These are phyloP conservation scores for Euzophera pinguis DNA, from an alignment of 2,888 invertebrate genomes.

Conservation along the genomic window DNA sequence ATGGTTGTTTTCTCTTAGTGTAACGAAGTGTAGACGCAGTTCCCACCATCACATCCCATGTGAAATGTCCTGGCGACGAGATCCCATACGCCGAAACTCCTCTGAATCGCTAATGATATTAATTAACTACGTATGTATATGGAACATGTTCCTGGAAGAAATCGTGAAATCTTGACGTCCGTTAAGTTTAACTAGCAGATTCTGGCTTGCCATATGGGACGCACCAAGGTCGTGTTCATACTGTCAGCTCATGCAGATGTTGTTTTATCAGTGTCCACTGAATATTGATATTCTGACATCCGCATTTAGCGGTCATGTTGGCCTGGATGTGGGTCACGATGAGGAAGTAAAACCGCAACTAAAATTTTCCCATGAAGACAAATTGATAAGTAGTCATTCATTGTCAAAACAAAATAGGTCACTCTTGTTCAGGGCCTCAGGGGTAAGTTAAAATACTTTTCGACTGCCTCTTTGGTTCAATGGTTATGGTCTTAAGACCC, in stretches of 20 bases:
- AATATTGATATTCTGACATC: conserved; percentile 60
- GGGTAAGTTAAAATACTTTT: too few species aligned
- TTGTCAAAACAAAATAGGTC: too few species aligned
- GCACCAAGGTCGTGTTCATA: conserved; percentile 34
- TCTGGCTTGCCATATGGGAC: conserved; percentile 50
- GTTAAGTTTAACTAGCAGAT: conserved; percentile 18
- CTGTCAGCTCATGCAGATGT: conserved; percentile 55
- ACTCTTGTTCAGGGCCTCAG: too few species aligned
- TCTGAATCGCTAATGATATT: conserved; percentile 56
- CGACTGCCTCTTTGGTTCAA: too few species aligned
- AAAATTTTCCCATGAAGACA: conserved; percentile 37
- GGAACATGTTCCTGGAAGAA: conserved; percentile 45
- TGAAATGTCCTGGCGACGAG: conserved; percentile 60
- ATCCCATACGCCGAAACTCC: conserved; percentile 60
- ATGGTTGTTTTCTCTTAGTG: conserved; percentile 63
- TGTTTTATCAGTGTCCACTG: conserved; percentile 34
- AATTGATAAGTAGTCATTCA: too few species aligned
- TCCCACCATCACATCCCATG: conserved; percentile 64
- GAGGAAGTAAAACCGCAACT: conserved; percentile 71
- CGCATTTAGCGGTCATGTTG: conserved; percentile 45
- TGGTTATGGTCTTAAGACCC: too few species aligned
- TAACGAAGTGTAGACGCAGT: conserved; percentile 39
- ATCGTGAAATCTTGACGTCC: conserved; percentile 35
- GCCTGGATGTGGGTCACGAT: conserved; percentile 50
- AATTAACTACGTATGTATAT: conserved; percentile 46